Evolutionary conservation across 2,888 invertebrate genomes (phyloP).

Genomic region (Ametastegia equiseti): DNA sequence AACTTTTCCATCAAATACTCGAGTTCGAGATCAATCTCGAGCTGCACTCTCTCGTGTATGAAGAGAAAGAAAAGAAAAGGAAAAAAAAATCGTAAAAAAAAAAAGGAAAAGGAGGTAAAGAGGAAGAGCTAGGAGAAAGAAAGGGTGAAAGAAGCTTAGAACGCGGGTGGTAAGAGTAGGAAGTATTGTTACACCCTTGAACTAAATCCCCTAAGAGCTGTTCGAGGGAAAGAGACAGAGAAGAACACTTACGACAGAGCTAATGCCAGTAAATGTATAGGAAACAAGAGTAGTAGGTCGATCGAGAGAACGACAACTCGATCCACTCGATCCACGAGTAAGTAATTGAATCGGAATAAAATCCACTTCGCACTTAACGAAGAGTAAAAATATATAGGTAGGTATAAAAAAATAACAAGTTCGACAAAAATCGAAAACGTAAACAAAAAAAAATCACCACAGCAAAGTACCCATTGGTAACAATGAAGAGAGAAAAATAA

Average conservation of each 20-base stretch:
- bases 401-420: no score
- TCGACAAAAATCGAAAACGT: background rate
- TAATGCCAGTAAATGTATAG: conserved; percentile 8
- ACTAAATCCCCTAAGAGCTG: conserved; percentile 23
- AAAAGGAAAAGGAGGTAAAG: background rate
- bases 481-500: no score
- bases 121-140: background rate
- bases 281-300: background rate
- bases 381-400: no score
- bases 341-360: conserved; percentile 1
- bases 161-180: conserved; percentile 10
- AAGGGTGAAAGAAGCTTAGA: background rate
- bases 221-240: no score
- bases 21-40: conserved; percentile 9
- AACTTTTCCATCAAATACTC: conserved; percentile 19
- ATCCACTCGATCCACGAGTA: background rate
- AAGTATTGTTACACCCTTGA: conserved; percentile 16
- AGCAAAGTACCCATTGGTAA: no score
- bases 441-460: no score
- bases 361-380: background rate
- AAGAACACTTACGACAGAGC: conserved; percentile 27
- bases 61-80: background rate
- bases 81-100: background rate
- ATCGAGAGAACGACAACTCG: background rate
- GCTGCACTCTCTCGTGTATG: background rate